Percentiles rank a stretch among this genome's conserved stretches.
These are phyloP conservation scores for Sarcophaga rosellei DNA, from an alignment of 2,888 invertebrate genomes.

Conservation along the genomic window DNA sequence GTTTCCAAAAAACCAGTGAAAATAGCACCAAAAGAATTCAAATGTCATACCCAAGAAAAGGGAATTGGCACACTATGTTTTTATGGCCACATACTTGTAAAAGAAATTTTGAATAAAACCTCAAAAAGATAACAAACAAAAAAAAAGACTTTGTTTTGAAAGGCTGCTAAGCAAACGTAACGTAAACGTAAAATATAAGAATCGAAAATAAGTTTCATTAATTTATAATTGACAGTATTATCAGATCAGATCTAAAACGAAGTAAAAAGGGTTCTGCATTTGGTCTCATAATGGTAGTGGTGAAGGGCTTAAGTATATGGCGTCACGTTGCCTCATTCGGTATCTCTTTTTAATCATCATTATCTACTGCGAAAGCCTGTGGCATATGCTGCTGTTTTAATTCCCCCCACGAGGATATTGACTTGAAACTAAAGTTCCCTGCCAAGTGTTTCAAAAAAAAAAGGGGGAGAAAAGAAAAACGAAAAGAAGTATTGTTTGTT, in stretches of 20 bases:
- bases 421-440: slow-evolving; percentile 26
- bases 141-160: slow-evolving; percentile 5
- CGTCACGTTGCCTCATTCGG: slow-evolving; percentile 56
- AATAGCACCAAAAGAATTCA: not conserved
- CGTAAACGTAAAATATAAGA: slow-evolving; percentile 4
- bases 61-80: slow-evolving; percentile 13
- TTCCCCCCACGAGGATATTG: slow-evolving; percentile 59
- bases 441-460: not conserved
- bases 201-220: slow-evolving; percentile 56
- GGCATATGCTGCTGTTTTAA: slow-evolving; percentile 36
- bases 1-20: not conserved
- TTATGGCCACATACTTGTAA: not conserved
- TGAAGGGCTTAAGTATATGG: slow-evolving; percentile 28
- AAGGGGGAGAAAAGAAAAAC: no score
- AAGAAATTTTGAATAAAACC: not conserved
- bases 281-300: not conserved
- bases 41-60: not conserved
- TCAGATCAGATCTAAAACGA: slow-evolving; percentile 21
- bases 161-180: not conserved
- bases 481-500: slow-evolving; percentile 22
- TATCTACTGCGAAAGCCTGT: not conserved
- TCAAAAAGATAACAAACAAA: slow-evolving; percentile 4
- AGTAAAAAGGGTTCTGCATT: not conserved
- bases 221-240: slow-evolving; percentile 64
- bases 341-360: slow-evolving; percentile 7